Evolutionary conservation across 1,140 invertebrate species (phyloP), one percentile per base, ranked within the genome.

Genomic region (Drosophila micromelanica): DNA sequence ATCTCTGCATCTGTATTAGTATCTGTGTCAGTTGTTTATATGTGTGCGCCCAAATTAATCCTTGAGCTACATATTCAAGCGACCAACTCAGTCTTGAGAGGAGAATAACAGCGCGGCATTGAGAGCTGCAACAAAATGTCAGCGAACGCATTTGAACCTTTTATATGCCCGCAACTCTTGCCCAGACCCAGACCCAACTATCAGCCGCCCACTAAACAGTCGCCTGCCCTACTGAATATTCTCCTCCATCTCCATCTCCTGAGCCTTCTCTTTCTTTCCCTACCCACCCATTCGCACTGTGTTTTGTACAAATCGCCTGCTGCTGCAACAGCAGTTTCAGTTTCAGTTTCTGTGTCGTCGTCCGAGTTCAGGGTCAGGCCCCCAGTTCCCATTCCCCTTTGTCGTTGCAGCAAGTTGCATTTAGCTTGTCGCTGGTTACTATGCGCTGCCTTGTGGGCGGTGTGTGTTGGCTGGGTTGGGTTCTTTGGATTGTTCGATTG

Each of bases 101-200:
- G 55, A 0, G 20, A 32, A 23, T 52, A 46, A 46, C 42, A 38
- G 40, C 30, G 63, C 59, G 80, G 54, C 76, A 84, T 84, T 84
- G 80, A 69, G 63, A 45, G 69, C 43, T 62, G 55, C 59, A 56
- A 43, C 65, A 80, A 74, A 80, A 86, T 86, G 78, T 86, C 78
- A 86, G 81, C 78, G 82, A 78, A 86, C 81, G 81, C 75, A 72
- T 86, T 80, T 86, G 81, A 86, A 86, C 81, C 78, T 75, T 86
- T 80, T 73, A 68, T 48, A n/a, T 70, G 82, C 71, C 69, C 59
- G 62, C 57, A 35, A 69, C 55, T 62, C 65, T 15, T 62, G 30
- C 54, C 32, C 40, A 59, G 35, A 37, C 35, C 42, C 46, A 65
- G 13, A 51, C 40, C 40, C 54, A 30, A 56, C 38, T 43, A 23